These are phyloP conservation scores for Athalia rosae DNA, from an alignment of 2,888 invertebrate genomes.

Conservation along the genomic window DNA sequence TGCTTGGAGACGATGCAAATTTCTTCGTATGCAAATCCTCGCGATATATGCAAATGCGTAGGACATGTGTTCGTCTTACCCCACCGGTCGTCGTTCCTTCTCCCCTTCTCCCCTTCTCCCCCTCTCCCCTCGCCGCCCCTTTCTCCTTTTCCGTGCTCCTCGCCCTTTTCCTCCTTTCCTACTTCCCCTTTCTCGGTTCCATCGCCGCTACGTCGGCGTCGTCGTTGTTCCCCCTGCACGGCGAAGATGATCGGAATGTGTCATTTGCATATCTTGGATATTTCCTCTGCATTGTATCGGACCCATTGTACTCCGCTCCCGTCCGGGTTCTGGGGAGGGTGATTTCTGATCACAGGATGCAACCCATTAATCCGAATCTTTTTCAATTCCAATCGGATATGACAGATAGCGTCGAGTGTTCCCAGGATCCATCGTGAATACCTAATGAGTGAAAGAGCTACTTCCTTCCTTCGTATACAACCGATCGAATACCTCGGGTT, in stretches of 20 bases:
- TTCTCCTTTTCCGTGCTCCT: slow-evolving; percentile 49
- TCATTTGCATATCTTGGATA: slow-evolving; percentile 73
- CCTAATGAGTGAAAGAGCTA: slow-evolving; percentile 46
- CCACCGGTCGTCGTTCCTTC: slow-evolving; percentile 45
- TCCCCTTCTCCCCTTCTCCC: slow-evolving; percentile 52
- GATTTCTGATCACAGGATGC: slow-evolving; percentile 67
- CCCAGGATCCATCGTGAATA: slow-evolving; percentile 62
- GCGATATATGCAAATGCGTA: slow-evolving; percentile 60
- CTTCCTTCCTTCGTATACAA: slow-evolving; percentile 28
- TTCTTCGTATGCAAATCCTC: slow-evolving; percentile 70
- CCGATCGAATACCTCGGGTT: background rate
- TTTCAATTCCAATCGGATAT: slow-evolving; percentile 70
- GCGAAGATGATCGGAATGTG: slow-evolving; percentile 72
- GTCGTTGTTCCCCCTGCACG: slow-evolving; percentile 53
- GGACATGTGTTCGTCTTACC: slow-evolving; percentile 53
- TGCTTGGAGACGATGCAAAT: slow-evolving; percentile 69
- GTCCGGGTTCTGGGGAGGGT: slow-evolving; percentile 54
- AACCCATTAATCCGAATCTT: slow-evolving; percentile 72
- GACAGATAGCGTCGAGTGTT: slow-evolving; percentile 72
- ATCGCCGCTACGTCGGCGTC: slow-evolving; percentile 45
- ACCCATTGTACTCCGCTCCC: slow-evolving; percentile 63
- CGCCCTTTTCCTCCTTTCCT: slow-evolving; percentile 47
- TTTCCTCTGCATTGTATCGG: slow-evolving; percentile 73
- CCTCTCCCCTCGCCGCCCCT: slow-evolving; percentile 48
- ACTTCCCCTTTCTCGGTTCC: slow-evolving; percentile 46